Evolutionary conservation across 1,140 invertebrate genomes (phyloP).

Genomic region (Drosophila kurseongensis): DNA sequence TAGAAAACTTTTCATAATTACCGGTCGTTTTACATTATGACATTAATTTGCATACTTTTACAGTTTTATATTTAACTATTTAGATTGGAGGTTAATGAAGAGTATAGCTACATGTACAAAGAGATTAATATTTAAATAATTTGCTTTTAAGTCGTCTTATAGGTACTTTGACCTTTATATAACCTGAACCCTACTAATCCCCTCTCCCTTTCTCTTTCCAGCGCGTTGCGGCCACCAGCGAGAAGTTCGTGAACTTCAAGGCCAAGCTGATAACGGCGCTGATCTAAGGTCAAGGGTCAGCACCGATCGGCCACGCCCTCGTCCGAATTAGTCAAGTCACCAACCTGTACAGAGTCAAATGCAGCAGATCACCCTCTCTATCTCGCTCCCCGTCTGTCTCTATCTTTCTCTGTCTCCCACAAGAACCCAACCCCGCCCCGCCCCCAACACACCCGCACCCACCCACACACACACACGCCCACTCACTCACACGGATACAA

Average conservation of each 20-base stretch:
- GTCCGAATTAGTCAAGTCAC: slow-evolving; percentile 75
- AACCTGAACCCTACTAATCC: no score
- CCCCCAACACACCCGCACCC: background rate
- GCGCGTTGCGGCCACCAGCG: slow-evolving; percentile 93
- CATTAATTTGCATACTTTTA: no score
- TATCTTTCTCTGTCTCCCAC: background rate
- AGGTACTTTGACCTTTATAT: no score
- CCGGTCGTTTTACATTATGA: no score
- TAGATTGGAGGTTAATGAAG: no score
- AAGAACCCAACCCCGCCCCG: background rate
- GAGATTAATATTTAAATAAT: no score
- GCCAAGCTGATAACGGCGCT: slow-evolving; percentile 94
- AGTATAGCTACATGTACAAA: no score
- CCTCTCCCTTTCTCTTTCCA: slow-evolving; percentile 78
- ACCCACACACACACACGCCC: slow-evolving; percentile 14
- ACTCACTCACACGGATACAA: slow-evolving; percentile 41
- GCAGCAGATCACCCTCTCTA: slow-evolving; percentile 34
- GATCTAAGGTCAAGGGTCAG: slow-evolving; percentile 88
- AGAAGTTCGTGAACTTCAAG: slow-evolving; percentile 95
- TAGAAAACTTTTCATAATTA: no score
- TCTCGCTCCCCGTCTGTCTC: background rate
- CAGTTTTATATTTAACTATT: no score
- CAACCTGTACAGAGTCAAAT: slow-evolving; percentile 69
- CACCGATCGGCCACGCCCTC: slow-evolving; percentile 41
- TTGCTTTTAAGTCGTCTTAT: no score